Conservation (phyloP, 2,113 vertebrate species). For the Aythya baeri region DNA sequence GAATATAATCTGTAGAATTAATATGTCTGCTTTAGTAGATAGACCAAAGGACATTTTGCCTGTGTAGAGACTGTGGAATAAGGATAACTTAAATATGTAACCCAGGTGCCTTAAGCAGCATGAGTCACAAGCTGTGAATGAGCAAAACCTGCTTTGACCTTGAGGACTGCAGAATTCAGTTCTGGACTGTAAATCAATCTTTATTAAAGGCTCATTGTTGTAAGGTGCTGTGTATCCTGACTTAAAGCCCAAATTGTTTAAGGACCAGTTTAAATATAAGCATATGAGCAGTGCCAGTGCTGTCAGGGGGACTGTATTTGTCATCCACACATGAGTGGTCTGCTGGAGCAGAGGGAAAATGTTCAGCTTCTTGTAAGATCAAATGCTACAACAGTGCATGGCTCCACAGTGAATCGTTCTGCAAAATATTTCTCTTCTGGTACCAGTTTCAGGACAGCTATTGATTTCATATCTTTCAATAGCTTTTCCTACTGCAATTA, state of each 20-base stretch:
- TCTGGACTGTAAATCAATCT: not conserved
- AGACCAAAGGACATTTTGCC: not conserved
- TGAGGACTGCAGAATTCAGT: not conserved
- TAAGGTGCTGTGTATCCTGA: not conserved
- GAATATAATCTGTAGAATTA: not conserved
- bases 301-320: not conserved
- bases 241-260: not conserved
- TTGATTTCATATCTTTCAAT: constrained; percentile 48
- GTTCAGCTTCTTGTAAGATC: constrained; percentile 12
- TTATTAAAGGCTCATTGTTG: not conserved
- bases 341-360: not conserved
- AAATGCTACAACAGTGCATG: not conserved
- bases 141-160: not conserved
- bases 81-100: not conserved
- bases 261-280: not conserved
- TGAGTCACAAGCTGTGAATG: not conserved
- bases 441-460: constrained; percentile 46
- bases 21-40: not conserved
- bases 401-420: not conserved
- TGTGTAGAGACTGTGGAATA: not conserved
- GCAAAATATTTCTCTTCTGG: constrained; percentile 40
- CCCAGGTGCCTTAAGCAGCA: not conserved
- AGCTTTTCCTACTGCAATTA: constrained; percentile 24
- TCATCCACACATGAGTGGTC: not conserved
- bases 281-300: not conserved